Conservation (phyloP, 1,140 invertebrate genomes). For the Zaprionus vittiger region DNA sequence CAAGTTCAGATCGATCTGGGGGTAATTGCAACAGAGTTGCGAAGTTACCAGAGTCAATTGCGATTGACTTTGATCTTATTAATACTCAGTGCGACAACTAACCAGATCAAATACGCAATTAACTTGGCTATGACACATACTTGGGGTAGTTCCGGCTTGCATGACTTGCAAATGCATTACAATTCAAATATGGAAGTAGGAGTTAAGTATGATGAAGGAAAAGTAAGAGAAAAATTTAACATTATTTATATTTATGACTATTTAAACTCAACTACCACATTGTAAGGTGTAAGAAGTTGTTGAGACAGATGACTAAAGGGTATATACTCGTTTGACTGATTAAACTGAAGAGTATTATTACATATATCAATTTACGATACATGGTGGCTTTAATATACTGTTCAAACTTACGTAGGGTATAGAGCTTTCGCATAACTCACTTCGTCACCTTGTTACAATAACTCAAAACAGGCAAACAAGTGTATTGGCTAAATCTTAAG, state of each 20-base stretch:
- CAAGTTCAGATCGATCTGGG: slow-evolving; percentile 42
- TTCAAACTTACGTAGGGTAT: neutral
- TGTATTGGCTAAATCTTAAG: too few relatives aligned
- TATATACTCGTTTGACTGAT: too few relatives aligned
- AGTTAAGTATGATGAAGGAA: neutral
- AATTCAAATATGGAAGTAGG: neutral
- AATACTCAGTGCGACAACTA: slow-evolving; percentile 30
- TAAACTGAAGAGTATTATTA: neutral
- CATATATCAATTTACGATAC: neutral
- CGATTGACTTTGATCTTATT: slow-evolving; percentile 47
- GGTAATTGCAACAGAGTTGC: slow-evolving; percentile 53
- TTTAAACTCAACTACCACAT: neutral
- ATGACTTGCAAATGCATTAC: neutral
- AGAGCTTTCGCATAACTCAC: neutral
- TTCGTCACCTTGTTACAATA: too few relatives aligned
- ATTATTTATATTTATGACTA: too few relatives aligned
- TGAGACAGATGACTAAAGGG: too few relatives aligned
- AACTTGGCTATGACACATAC: slow-evolving; percentile 4
- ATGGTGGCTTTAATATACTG: neutral
- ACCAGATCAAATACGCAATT: slow-evolving; percentile 59
- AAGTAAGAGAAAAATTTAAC: neutral
- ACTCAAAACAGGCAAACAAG: too few relatives aligned
- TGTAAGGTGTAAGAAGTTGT: neutral
- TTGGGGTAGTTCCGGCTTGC: neutral
- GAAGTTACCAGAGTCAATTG: slow-evolving; percentile 35